These are phyloP conservation scores for Cheilosia urbana DNA, from an alignment of 2,888 invertebrate species.

Conservation along the genomic window DNA sequence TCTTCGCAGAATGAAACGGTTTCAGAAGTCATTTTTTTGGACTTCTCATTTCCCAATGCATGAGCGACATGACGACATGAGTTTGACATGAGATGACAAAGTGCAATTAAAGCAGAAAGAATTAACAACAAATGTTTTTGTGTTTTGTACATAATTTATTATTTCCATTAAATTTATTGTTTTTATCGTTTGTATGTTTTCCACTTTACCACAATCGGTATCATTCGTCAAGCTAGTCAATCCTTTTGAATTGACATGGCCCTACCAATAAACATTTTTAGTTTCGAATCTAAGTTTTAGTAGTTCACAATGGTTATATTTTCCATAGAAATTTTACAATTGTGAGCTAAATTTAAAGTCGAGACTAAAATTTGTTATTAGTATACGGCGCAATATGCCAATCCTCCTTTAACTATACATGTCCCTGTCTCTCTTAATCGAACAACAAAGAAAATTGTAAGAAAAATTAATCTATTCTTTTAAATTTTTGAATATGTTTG, in stretches of 20 bases:
- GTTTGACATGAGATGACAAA: too few species aligned
- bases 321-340: too few species aligned
- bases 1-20: too few species aligned
- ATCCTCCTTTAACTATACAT: not conserved
- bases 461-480: slow-evolving; percentile 10
- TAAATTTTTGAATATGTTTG: slow-evolving; percentile 35
- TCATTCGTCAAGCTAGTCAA: slow-evolving; percentile 33
- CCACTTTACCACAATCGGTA: slow-evolving; percentile 15
- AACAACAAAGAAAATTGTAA: slow-evolving; percentile 46
- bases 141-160: slow-evolving; percentile 70
- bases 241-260: slow-evolving; percentile 36
- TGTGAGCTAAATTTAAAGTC: too few species aligned
- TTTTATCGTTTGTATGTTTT: slow-evolving; percentile 49
- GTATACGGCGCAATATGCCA: too few species aligned
- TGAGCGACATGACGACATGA: too few species aligned
- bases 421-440: slow-evolving; percentile 21
- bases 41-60: too few species aligned
- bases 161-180: slow-evolving; percentile 54
- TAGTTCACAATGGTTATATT: too few species aligned
- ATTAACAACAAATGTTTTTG: not conserved
- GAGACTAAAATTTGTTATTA: too few species aligned
- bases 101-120: not conserved
- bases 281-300: too few species aligned
- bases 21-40: too few species aligned
- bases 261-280: too few species aligned